Evolutionary conservation across 2,797 vertebrate genomes (phyloP), one percentile per base, ranked within the genome.

Genomic region (Xerus rutilus): DNA sequence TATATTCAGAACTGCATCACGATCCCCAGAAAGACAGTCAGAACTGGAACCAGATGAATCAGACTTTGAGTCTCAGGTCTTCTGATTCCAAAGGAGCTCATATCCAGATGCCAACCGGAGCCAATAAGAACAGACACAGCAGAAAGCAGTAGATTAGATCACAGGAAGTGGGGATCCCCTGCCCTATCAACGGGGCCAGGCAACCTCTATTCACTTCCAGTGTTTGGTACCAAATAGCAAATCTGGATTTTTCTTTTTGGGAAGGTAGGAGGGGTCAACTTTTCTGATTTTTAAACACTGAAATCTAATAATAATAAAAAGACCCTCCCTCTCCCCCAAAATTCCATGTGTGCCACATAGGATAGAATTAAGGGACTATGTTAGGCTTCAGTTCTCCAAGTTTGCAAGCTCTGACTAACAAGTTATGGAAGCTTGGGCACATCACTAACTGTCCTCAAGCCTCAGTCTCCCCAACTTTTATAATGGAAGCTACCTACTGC

Each of bases 211-310:
- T 72, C 54, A 39, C 6, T 20, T 54, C 13, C 18, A 81, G 14
- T 6, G 18, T 62, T 52, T 23, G 4, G 18, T 30, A 65, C 83
- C 78, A 76, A 65, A 91, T 0, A 72, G 21, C 52, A 65, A 65
- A 89, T 65, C 18, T 35, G 45, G 8, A 43, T 69, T 83, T 91
- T 65, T 65, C 79, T 95, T 57, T 32, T 10, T 5, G 32, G 0
- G 20, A 14, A 1, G 9, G 1, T 5, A 15, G 32, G 25, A 11
- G 8, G 30, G 8, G 35, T 49, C 59, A 43, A 77, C 57, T 69
- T 86, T 87, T 82, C 81, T 92, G 81, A 78, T 92, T 95, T 89
- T 86, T 43, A 78, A 84, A 74, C 15, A 18, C 54, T 86, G 70
- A 76, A 86, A 94, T 57, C 92, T 64, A 72, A 74, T 64, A 62